Evolutionary conservation across 2,888 invertebrate genomes (phyloP).

Genomic region (Phymatocera aterrima): DNA sequence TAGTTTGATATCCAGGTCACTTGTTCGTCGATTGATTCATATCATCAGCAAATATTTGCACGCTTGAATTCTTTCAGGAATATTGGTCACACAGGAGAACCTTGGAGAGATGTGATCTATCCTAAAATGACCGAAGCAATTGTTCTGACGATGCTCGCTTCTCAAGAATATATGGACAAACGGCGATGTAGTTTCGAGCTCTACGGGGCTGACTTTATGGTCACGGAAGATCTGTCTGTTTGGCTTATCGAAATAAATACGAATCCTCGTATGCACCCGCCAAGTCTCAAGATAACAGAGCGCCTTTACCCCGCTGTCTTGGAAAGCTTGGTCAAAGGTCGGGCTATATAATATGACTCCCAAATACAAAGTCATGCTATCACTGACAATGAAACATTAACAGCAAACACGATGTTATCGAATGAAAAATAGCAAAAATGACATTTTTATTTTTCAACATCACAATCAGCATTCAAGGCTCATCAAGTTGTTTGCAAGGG

Average conservation of each 20-base stretch:
- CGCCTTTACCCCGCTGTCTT: constrained; percentile 88
- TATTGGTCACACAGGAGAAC: constrained; percentile 80
- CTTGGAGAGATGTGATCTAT: constrained; percentile 81
- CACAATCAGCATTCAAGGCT: too few relatives aligned
- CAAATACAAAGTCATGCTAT: not conserved
- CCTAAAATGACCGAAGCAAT: constrained; percentile 91
- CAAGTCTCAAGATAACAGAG: constrained; percentile 89
- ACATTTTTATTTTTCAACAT: too few relatives aligned
- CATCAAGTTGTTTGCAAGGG: too few relatives aligned
- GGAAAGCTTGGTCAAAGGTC: constrained; percentile 92
- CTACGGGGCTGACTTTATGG: constrained; percentile 92
- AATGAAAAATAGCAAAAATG: too few relatives aligned
- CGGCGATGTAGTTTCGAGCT: constrained; percentile 89
- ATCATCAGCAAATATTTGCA: not conserved
- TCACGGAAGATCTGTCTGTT: constrained; percentile 87
- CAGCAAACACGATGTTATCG: too few relatives aligned
- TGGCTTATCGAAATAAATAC: constrained; percentile 95
- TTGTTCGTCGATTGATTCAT: not conserved
- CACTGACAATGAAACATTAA: not conserved
- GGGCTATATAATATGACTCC: not conserved
- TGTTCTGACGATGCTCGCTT: constrained; percentile 86
- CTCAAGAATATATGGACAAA: constrained; percentile 83
- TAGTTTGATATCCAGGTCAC: not conserved
- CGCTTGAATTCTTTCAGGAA: constrained; percentile 69
- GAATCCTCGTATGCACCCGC: constrained; percentile 86